phyloP scores from a whole-genome alignment of 2,888 invertebrate genomes.

The Baronia brevicornis region DNA sequence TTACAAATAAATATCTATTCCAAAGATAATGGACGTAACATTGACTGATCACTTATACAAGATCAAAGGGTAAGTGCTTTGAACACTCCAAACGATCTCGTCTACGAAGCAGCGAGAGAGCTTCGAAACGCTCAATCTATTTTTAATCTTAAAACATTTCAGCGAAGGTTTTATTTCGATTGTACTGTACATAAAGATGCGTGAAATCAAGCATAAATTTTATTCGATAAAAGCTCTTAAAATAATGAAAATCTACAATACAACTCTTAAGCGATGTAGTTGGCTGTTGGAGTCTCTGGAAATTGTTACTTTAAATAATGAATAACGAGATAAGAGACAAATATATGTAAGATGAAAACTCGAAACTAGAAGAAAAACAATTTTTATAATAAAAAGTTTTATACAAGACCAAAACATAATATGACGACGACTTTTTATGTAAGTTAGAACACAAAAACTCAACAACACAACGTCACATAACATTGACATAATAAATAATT shows the following conservation, averaged over 20 bases:
- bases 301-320: slow-evolving; percentile 9
- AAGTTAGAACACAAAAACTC: too few relatives aligned
- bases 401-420: too few relatives aligned
- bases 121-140: not conserved
- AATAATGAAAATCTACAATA: slow-evolving; percentile 12
- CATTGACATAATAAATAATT: too few relatives aligned
- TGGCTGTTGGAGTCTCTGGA: slow-evolving; percentile 8
- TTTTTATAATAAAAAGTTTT: too few relatives aligned
- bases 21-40: slow-evolving; percentile 13
- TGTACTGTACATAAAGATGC: not conserved
- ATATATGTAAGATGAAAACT: too few relatives aligned
- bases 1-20: slow-evolving; percentile 12
- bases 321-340: too few relatives aligned
- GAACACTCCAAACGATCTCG: slow-evolving; percentile 8
- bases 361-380: too few relatives aligned
- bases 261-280: slow-evolving; percentile 9
- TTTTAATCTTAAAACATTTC: not conserved
- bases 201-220: slow-evolving; percentile 11
- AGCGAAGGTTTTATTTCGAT: not conserved
- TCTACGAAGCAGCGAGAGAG: not conserved
- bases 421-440: too few relatives aligned
- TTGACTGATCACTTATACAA: slow-evolving; percentile 17
- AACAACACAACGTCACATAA: too few relatives aligned
- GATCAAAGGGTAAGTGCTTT: slow-evolving; percentile 15
- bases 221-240: slow-evolving; percentile 12